Evolutionary conservation across 2,113 vertebrate species (phyloP).

Genomic region (Pungitius pungitius): DNA sequence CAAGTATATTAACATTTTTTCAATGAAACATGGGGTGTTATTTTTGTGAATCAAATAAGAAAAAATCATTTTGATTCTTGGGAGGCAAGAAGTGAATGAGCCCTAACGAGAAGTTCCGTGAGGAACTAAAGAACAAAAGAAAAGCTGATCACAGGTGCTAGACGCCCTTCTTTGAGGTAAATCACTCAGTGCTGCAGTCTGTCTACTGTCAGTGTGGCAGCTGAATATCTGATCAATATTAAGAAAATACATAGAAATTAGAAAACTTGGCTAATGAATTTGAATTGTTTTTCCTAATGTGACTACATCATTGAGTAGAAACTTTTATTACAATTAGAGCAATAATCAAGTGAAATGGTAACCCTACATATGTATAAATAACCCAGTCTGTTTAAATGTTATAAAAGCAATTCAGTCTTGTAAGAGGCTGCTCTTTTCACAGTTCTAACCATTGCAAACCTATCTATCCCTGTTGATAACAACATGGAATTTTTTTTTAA

Average conservation of each 20-base stretch:
- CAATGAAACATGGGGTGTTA: constrained; percentile 42
- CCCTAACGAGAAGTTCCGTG: constrained; percentile 1
- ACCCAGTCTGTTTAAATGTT: too few relatives aligned
- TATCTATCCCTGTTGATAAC: neutral
- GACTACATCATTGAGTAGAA: neutral
- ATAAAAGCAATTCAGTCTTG: too few relatives aligned
- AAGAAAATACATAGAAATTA: too few relatives aligned
- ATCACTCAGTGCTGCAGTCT: neutral
- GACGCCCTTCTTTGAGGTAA: neutral
- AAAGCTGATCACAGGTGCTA: neutral
- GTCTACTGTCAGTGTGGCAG: too few relatives aligned
- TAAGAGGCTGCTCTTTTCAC: neutral
- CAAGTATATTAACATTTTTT: constrained; percentile 48
- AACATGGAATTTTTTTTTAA: neutral
- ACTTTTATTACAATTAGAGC: too few relatives aligned
- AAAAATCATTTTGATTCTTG: constrained; percentile 12
- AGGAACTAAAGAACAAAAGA: constrained; percentile 24
- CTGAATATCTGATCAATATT: too few relatives aligned
- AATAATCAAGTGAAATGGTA: too few relatives aligned
- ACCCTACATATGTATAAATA: too few relatives aligned
- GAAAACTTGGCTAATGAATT: too few relatives aligned
- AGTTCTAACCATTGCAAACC: too few relatives aligned
- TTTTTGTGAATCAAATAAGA: constrained; percentile 6
- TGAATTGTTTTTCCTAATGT: too few relatives aligned
- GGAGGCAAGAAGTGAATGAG: constrained; percentile 5